Conservation (phyloP, 2,888 invertebrate genomes). For the Xylota segnis region DNA sequence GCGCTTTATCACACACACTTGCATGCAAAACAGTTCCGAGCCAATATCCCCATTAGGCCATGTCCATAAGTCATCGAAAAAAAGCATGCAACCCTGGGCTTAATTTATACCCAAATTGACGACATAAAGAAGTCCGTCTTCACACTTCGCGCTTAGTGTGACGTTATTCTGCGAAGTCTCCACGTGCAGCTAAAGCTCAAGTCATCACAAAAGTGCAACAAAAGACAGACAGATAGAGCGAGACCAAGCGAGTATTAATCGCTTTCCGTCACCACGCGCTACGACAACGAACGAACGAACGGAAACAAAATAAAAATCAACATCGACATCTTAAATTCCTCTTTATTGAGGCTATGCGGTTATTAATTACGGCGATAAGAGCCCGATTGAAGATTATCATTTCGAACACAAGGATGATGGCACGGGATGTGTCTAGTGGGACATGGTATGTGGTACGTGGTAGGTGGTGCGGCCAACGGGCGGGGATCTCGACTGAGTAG, state of each 20-base stretch:
- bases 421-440: background rate
- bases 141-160: slow-evolving; percentile 31
- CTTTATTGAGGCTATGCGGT: slow-evolving; percentile 67
- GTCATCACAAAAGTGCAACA: slow-evolving; percentile 57
- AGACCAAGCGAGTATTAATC: slow-evolving; percentile 32
- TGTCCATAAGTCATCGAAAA: slow-evolving; percentile 46
- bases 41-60: slow-evolving; percentile 20
- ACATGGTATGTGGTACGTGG: background rate
- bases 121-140: slow-evolving; percentile 39
- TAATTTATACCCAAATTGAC: slow-evolving; percentile 55
- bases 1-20: slow-evolving; percentile 4
- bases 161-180: slow-evolving; percentile 19
- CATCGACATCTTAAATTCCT: slow-evolving; percentile 73
- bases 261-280: slow-evolving; percentile 33
- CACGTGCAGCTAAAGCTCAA: slow-evolving; percentile 58
- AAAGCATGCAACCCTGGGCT: background rate
- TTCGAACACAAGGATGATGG: slow-evolving; percentile 44
- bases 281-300: slow-evolving; percentile 39
- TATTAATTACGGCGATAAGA: slow-evolving; percentile 75
- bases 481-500: background rate
- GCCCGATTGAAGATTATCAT: slow-evolving; percentile 73
- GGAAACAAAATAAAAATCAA: slow-evolving; percentile 42
- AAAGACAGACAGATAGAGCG: slow-evolving; percentile 27
- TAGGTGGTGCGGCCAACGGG: no score
- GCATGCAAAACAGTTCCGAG: slow-evolving; percentile 34